Base-by-base conservation (phyloP, 2,113 vertebrate genomes). In the Callipepla squamata region DNA sequence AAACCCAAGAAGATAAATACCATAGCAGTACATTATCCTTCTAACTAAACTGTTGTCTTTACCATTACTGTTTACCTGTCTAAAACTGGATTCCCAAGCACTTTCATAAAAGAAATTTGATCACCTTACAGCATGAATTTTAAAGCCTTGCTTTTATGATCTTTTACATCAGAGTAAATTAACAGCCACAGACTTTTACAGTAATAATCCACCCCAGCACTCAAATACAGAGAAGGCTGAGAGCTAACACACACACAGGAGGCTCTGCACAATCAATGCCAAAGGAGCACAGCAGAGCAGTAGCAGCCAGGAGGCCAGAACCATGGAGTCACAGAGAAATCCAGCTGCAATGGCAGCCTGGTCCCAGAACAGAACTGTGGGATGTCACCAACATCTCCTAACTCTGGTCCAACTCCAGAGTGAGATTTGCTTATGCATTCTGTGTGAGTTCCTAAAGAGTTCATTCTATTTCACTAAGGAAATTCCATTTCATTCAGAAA, bases 201-300 rank as follows among this genome's bases (percentile, higher is more conserved):
- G 19, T 22, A 32, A 18, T 1, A 66, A 83, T 20, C 36, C 73
- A 26, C 25, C 13, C 68, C 18, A 66, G 8, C 7, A 66, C 2
- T 1, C 69, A 63, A 50, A 74, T 26, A 34, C 44, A 48, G 42
- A 66, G n/a, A 80, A 58, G 36, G 2, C 16, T 20, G 7, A 23
- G 63, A 55, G 28, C 13, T 11, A 8, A 67, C 11, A 53, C 34
- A 21, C 11, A 9, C 30, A 36, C 81, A 85, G 59, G 0, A 83
- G 45, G 22, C 6, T 12, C 40, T 22, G n/a, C 11, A 4, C 1
- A 1, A 15, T 13, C 48, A n/a, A 1, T 2, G 55, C 8, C 48
- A 53, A 76, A 32, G 32, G 44, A 19, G 28, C 4, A 10, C 42
- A 59, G 74, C 21, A 73, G 50, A 82, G 32, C 44, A n/a, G 40